These are phyloP conservation scores for Pyrgilauda ruficollis DNA, from an alignment of 2,113 vertebrate species.

Conservation along the genomic window DNA sequence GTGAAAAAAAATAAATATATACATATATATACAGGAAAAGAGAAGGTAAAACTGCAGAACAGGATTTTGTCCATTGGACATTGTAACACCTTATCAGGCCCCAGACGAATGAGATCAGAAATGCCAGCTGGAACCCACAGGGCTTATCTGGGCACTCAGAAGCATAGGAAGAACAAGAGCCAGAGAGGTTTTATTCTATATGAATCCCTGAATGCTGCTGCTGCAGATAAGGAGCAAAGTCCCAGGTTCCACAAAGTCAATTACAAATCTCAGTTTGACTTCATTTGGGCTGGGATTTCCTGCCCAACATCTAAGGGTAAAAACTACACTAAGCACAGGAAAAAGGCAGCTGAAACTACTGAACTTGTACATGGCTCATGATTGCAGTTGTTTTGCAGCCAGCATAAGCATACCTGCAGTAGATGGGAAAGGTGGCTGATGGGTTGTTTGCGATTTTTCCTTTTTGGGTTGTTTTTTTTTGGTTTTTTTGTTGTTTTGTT, in stretches of 20 bases:
- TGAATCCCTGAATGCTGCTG: slow-evolving; percentile 33
- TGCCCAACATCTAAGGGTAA: slow-evolving; percentile 14
- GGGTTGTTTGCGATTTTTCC: not conserved
- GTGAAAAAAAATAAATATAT: not conserved
- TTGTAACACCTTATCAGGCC: slow-evolving; percentile 59
- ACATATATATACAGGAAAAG: not conserved
- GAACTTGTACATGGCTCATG: not conserved
- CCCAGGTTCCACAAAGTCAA: slow-evolving; percentile 35
- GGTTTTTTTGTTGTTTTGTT: too few species aligned
- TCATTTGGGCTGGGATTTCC: slow-evolving; percentile 64
- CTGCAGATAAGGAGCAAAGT: slow-evolving; percentile 41
- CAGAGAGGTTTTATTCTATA: slow-evolving; percentile 58
- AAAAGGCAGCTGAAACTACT: slow-evolving; percentile 17
- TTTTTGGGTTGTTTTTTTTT: too few species aligned
- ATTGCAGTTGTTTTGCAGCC: not conserved
- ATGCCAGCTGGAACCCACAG: slow-evolving; percentile 45
- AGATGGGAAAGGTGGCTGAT: not conserved
- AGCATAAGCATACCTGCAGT: not conserved
- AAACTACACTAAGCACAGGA: slow-evolving; percentile 2
- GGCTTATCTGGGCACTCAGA: slow-evolving; percentile 56
- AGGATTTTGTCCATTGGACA: not conserved
- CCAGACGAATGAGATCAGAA: slow-evolving; percentile 42
- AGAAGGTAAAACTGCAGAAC: not conserved
- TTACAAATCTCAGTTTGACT: slow-evolving; percentile 55
- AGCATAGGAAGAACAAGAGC: not conserved